Conservation (phyloP, 1,140 invertebrate species). For the Maconellicoccus hirsutus region DNA sequence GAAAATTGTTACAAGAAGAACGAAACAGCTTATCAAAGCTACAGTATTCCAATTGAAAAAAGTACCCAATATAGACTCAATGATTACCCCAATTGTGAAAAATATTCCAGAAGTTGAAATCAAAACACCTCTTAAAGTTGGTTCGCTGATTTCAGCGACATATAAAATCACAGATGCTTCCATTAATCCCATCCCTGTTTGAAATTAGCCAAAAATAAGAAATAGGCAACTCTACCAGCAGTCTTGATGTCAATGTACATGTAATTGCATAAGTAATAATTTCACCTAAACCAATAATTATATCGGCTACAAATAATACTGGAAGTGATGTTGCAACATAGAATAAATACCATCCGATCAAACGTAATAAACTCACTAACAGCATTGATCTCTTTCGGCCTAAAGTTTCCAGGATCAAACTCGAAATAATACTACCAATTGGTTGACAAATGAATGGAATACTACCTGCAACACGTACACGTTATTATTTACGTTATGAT, state of each 20-base stretch:
- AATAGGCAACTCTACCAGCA: not conserved
- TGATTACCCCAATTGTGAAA: constrained; percentile 28
- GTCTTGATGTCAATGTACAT: not conserved
- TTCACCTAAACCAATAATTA: constrained; percentile 29
- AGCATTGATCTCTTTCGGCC: constrained; percentile 32
- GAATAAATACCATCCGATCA: constrained; percentile 31
- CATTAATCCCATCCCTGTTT: constrained; percentile 40
- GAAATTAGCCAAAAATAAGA: not conserved
- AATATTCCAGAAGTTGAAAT: constrained; percentile 29
- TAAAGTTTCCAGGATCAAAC: constrained; percentile 27
- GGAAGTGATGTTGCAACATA: constrained; percentile 26
- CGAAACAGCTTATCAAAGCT: constrained; percentile 27
- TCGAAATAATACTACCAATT: constrained; percentile 31
- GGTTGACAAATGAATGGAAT: constrained; percentile 31
- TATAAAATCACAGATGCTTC: constrained; percentile 42
- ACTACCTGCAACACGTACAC: constrained; percentile 29
- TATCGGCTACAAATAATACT: constrained; percentile 27
- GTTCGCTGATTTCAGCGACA: constrained; percentile 42
- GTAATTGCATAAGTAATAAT: not conserved
- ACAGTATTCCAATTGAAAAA: constrained; percentile 30
- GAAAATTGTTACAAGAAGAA: constrained; percentile 29
- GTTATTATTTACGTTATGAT: too few species aligned
- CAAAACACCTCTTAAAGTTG: constrained; percentile 29
- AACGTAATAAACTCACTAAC: constrained; percentile 31
- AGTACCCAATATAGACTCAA: constrained; percentile 29